Base-by-base conservation (phyloP, 2,797 vertebrate species). In the Rousettus madagascariensis region DNA sequence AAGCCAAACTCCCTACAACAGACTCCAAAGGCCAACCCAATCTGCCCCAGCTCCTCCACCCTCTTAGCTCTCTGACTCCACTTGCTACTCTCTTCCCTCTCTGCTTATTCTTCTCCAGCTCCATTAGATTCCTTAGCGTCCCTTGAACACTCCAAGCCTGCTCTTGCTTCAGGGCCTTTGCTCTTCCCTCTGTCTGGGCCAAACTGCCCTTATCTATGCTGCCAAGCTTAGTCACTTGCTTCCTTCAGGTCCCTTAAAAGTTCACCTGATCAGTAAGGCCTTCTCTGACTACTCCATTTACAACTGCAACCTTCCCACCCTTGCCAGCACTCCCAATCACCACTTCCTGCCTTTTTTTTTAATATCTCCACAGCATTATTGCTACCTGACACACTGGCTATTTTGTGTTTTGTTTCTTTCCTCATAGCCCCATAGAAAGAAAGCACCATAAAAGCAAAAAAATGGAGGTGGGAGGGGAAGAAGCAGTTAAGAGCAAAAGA, bases 341-440 rank as follows among this genome's bases (percentile, higher is more conserved):
- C 4, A 3, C n/a, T 63, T 65, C 16, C 59, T 82, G 22, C 24
- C 12, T 38, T 74, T 57, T 13, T 26, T 12, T 8, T 11, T 8
- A 38, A 4, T 4, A 38, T 9, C 57, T 53, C 16, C 59, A 94
- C 0, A 49, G 75, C 8, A 65, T 28, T 65, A 22, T 0, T 41
- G 65, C 66, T 53, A 26, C 8, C n/a, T 26, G 51, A 87, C 38
- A 72, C 15, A 43, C 46, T 51, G 43, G 51, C 46, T 88, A 30
- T 68, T 83, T 36, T 69, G 55, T 65, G 59, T 87, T 95, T 89
- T 85, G 36, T 75, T 78, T 86, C n/a, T 83, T 36, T 83, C 74
- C 46, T 26, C 49, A 82, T 3, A 46, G 30, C 15, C 19, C 63
- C 41, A 63, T 0, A 65, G 41, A 94, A 91, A 71, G 12, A 57